phyloP scores from a whole-genome alignment of 1,140 invertebrate species.

The Palaemon carinicauda region DNA sequence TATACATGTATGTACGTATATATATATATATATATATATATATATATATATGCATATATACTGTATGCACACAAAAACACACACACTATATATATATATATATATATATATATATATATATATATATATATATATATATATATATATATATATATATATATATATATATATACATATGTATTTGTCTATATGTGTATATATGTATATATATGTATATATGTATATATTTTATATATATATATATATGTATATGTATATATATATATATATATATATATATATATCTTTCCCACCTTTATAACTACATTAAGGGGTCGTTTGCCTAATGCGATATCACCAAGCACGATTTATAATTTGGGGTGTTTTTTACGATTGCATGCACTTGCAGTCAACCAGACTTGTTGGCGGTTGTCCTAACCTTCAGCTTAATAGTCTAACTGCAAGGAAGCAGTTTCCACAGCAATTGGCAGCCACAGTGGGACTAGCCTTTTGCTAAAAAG shows the following conservation, averaged over 20 bases:
- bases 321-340: too few species aligned
- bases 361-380: too few species aligned
- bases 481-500: too few species aligned
- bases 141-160: conserved; percentile 8
- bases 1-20: not conserved
- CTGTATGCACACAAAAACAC: too few species aligned
- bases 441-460: too few species aligned
- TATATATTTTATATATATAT: not conserved
- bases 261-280: not conserved
- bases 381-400: too few species aligned
- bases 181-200: not conserved
- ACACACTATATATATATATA: not conserved
- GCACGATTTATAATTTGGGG: too few species aligned
- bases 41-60: not conserved
- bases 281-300: too few species aligned
- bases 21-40: not conserved
- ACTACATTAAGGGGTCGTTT: too few species aligned
- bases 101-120: conserved; percentile 7
- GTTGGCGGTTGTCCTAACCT: too few species aligned
- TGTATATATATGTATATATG: not conserved
- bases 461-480: too few species aligned
- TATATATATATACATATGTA: not conserved
- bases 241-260: not conserved
- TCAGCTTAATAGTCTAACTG: too few species aligned
- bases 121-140: conserved; percentile 8